Evolutionary conservation across 2,113 vertebrate genomes (phyloP).

Genomic region (Catagonus wagneri): DNA sequence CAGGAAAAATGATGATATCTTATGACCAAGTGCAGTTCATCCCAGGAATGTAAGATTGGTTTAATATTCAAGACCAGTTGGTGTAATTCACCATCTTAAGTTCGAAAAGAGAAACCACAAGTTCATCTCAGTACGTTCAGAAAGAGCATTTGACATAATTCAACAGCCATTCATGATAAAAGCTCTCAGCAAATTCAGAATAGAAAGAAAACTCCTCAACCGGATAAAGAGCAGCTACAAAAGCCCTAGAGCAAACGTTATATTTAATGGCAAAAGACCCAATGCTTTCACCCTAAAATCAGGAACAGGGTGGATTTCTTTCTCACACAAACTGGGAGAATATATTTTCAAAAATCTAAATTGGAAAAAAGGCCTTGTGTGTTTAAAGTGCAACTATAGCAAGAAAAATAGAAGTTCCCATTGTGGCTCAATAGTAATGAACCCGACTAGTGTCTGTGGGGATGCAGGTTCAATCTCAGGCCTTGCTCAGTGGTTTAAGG

Average conservation of each 20-base stretch:
- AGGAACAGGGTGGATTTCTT: background rate
- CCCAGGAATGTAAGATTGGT: background rate
- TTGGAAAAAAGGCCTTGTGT: background rate
- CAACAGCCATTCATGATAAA: background rate
- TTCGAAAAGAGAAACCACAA: background rate
- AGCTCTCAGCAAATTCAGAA: conserved; percentile 2
- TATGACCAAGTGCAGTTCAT: background rate
- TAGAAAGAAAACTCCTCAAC: conserved; percentile 40
- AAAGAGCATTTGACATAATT: background rate
- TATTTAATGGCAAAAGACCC: background rate
- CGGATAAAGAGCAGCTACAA: background rate
- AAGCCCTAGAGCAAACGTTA: background rate
- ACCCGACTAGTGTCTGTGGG: too few relatives aligned
- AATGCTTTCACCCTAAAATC: background rate
- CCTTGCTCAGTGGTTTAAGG: too few relatives aligned
- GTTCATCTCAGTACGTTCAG: conserved; percentile 24
- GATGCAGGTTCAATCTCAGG: too few relatives aligned
- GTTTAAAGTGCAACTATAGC: background rate
- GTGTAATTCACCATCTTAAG: background rate
- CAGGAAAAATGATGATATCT: background rate
- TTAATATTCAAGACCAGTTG: background rate
- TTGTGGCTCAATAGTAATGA: too few relatives aligned
- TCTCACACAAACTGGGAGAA: background rate
- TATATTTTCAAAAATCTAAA: background rate
- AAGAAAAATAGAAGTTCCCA: background rate